Evolutionary conservation across 2,113 vertebrate genomes (phyloP).

Genomic region (Carollia perspicillata): DNA sequence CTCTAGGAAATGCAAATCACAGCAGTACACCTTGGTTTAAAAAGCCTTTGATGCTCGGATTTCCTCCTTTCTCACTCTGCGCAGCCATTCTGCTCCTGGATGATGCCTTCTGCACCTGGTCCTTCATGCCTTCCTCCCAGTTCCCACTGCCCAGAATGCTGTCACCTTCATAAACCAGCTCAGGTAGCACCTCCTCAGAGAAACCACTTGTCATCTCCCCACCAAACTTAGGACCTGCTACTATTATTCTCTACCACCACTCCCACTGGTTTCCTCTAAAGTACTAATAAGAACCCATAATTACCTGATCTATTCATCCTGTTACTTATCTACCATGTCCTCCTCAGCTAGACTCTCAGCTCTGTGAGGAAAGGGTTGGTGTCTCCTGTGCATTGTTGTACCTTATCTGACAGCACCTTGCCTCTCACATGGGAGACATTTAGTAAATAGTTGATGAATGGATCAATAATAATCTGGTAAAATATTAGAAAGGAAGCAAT

Average conservation of each 20-base stretch:
- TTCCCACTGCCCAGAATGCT: neutral
- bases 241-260: neutral
- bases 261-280: neutral
- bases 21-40: neutral
- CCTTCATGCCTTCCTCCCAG: neutral
- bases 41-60: neutral
- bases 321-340: neutral
- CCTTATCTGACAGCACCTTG: neutral
- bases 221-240: neutral
- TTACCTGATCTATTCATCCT: neutral
- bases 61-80: neutral
- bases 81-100: neutral
- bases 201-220: neutral
- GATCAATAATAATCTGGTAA: neutral
- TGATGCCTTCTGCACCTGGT: neutral
- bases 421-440: neutral
- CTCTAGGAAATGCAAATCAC: neutral
- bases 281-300: neutral
- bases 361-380: neutral
- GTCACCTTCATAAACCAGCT: rapidly evolving
- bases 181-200: neutral
- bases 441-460: neutral
- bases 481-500: neutral
- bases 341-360: neutral
- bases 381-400: too few relatives aligned